phyloP scores from a whole-genome alignment of 1,140 invertebrate genomes.

The Drosophila micromelanica region DNA sequence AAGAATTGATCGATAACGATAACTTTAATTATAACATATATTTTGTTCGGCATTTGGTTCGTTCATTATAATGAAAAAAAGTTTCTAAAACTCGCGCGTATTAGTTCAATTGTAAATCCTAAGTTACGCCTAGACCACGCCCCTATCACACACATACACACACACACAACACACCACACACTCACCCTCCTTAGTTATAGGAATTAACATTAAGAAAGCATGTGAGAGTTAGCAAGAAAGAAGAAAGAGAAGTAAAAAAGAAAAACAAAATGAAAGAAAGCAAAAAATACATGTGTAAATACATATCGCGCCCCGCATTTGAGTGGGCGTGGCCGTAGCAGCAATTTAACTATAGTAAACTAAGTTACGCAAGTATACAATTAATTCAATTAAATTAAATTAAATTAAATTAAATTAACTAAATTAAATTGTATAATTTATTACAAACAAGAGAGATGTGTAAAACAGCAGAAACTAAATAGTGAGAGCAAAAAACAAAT shows the following conservation, averaged over 20 bases:
- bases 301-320: slow-evolving; percentile 71
- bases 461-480: slow-evolving; percentile 50
- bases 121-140: slow-evolving; percentile 65
- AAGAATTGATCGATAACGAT: slow-evolving; percentile 7
- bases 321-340: slow-evolving; percentile 67
- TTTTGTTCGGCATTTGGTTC: slow-evolving; percentile 35
- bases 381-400: slow-evolving; percentile 78
- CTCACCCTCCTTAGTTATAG: slow-evolving; percentile 32
- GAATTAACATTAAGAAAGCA: neutral
- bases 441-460: slow-evolving; percentile 36
- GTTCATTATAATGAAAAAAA: slow-evolving; percentile 41
- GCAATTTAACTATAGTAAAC: slow-evolving; percentile 55
- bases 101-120: slow-evolving; percentile 75
- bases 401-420: slow-evolving; percentile 44
- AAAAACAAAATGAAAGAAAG: slow-evolving; percentile 64
- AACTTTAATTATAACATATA: neutral
- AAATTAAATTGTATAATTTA: slow-evolving; percentile 72
- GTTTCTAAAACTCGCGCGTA: slow-evolving; percentile 75
- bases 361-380: slow-evolving; percentile 81
- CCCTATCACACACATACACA: slow-evolving; percentile 27
- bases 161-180: slow-evolving; percentile 25
- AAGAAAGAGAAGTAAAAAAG: neutral
- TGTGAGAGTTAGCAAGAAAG: slow-evolving; percentile 1
- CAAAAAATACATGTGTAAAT: slow-evolving; percentile 81
- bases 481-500: slow-evolving; percentile 60